Base-by-base conservation (phyloP, 2,888 invertebrate species). In the Nymphalis c-album region DNA sequence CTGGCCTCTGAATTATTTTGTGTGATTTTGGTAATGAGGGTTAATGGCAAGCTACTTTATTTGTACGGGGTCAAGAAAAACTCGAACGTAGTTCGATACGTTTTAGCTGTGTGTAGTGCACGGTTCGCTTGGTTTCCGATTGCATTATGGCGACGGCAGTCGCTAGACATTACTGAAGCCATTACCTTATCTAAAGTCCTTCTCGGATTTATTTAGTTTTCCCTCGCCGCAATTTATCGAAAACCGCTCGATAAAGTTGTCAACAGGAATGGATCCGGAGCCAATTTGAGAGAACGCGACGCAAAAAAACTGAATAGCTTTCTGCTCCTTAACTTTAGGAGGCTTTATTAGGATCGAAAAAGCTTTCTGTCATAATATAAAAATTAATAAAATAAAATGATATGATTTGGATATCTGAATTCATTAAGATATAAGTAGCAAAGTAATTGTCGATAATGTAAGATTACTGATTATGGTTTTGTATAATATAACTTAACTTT, bases 121-220 rank as follows among this genome's bases (percentile, higher is more conserved):
- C 77, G 85, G 85, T 84, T 84, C 84, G 82, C 81, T 84, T 79
- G 83, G 79, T 86, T 85, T 85, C 81, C 86, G 89, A 91, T 90
- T 90, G 91, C 92, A 91, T 90, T 91, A 90, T 85, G 85, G 85
- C 84, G 81, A 82, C 80, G 81, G 82, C 86, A 87, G 86, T 87
- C 87, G 83, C 85, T 83, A 90, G 89, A 88, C 91, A 91, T 91
- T 91, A 91, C 90, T 85, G 86, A 84, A 87, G 83, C 91, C 91
- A 91, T 92, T 92, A 91, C 92, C 91, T 92, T 92, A 92, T 92
- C 91, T 92, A 88, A 92, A 92, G 92, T 89, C 91, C 88, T 86
- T 90, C 89, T 89, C 86, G 91, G 91, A 92, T 91, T 92, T 91
- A 92, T 91, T 91, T 91, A 91, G 91, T 91, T 90, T 91, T 91